phyloP scores from a whole-genome alignment of 2,888 invertebrate genomes.

The Tachina lurida region DNA sequence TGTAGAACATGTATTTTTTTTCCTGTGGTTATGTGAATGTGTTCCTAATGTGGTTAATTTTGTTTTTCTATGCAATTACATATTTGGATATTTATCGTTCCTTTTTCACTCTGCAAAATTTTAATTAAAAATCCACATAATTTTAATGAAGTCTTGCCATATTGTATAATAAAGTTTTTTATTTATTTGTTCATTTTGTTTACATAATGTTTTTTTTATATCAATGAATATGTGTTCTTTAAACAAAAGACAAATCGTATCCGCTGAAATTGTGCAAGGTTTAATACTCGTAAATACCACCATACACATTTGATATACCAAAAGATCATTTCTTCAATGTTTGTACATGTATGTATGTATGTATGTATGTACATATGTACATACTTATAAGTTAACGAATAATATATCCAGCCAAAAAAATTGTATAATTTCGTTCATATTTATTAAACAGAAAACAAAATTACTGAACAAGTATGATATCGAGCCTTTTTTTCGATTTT shows the following conservation, averaged over 20 bases:
- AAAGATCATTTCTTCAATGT: slow-evolving; percentile 16
- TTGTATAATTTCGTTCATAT: background rate
- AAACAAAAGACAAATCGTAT: background rate
- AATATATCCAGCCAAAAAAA: background rate
- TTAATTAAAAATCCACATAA: slow-evolving; percentile 48
- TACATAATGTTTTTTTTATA: slow-evolving; percentile 43
- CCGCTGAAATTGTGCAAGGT: slow-evolving; percentile 1
- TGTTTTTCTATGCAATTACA: slow-evolving; percentile 21
- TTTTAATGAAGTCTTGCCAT: slow-evolving; percentile 2
- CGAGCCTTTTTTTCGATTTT: too few species aligned
- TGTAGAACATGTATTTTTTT: background rate
- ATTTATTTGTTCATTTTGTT: slow-evolving; percentile 32
- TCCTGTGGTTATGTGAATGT: slow-evolving; percentile 24
- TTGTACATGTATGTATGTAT: background rate
- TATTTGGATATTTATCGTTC: slow-evolving; percentile 21
- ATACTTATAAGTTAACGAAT: too few species aligned
- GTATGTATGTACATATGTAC: too few species aligned
- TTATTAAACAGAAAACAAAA: slow-evolving; percentile 35
- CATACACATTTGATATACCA: slow-evolving; percentile 22
- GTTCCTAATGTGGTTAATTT: slow-evolving; percentile 15
- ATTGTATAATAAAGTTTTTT: background rate
- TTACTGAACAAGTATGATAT: slow-evolving; percentile 2
- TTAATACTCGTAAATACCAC: slow-evolving; percentile 46
- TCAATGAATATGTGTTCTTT: slow-evolving; percentile 7
- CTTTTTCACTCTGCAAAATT: slow-evolving; percentile 21